Base-by-base conservation (phyloP, 2,797 vertebrate species). In the Sebastes diploproa region DNA sequence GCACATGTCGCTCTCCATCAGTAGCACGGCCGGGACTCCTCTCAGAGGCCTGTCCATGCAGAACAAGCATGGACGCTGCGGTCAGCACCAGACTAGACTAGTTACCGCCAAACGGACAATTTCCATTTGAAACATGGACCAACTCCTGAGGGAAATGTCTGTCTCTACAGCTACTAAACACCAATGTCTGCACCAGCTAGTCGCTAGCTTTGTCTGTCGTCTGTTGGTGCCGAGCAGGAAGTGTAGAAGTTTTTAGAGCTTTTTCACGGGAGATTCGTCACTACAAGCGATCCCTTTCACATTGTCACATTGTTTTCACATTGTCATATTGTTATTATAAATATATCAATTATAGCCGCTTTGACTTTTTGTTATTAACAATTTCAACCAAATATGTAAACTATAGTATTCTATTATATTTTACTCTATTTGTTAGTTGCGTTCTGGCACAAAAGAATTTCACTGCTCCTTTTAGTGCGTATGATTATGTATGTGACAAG, bases 1-100 rank as follows among this genome's bases (percentile, higher is more conserved):
- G 83, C 91, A 88, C 89, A 87, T 84, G 90, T 91, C 87, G 72
- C 85, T 89, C 87, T 89, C 88, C 85, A 89, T 91, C 89, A 92
- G 84, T 82, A 34, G 23, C 59, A 58, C 76, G 27, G 63, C 72
- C 64, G 75, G 66, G 78, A 84, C 78, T 77, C 29, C 76, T 85
- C 82, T 78, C 32, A 25, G 77, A 83, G 73, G 67, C 73, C 65
- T 25, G 73, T 70, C 58, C 67, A 25, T 50, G 71, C 64, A 52
- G 36, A 65, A 77, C 70, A 10, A 72, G 54, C 75, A 6, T 4
- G 36, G 65, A 68, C 46, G 4, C 52, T 3, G 62, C 34, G 18
- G 69, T 54, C 80, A 56, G 60, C 68, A 56, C 52, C 61, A 64
- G 32, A 80, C 14, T 25, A 2, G 7, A 52, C 68, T 58, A 38